Percentiles rank a stretch among this genome's conserved stretches.
Conservation (phyloP, 2,113 vertebrate species). For the Cyanoramphus novaezelandiae region DNA sequence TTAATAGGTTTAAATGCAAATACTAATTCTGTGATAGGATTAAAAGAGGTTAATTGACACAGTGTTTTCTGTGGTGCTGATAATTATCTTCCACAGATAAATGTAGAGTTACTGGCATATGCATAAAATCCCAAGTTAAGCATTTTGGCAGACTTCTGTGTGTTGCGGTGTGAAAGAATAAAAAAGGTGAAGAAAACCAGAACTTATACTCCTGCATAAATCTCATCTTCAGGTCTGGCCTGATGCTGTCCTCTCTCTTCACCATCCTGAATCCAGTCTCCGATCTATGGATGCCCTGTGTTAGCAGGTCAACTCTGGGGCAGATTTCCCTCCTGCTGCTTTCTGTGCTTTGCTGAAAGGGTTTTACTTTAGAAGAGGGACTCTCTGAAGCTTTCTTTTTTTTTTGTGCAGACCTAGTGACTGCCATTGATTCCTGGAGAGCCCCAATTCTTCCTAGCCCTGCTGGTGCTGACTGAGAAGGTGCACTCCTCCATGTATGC, state of each 20-base stretch:
- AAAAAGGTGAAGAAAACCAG: not conserved
- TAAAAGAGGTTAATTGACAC: not conserved
- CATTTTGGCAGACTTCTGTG: not conserved
- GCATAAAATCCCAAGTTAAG: not conserved
- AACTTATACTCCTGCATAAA: not conserved
- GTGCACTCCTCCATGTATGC: fast-evolving
- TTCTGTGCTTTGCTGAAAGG: not conserved
- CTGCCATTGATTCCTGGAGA: not conserved
- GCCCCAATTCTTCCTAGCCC: not conserved
- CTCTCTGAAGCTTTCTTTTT: not conserved
- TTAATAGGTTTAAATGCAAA: not conserved
- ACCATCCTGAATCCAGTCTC: not conserved
- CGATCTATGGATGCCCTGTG: fast-evolving
- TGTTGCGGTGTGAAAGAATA: not conserved
- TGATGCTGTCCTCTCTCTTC: not conserved
- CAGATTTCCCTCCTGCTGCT: not conserved
- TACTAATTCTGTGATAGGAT: not conserved
- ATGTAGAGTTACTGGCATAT: not conserved
- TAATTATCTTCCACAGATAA: not conserved
- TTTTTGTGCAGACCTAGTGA: fast-evolving
- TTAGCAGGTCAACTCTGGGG: fast-evolving
- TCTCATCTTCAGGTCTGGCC: not conserved
- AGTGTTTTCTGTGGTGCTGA: not conserved
- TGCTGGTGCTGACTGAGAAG: not conserved
- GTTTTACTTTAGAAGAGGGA: not conserved